These are phyloP conservation scores for Lepus americanus DNA, from an alignment of 2,113 vertebrate genomes.

Conservation along the genomic window DNA sequence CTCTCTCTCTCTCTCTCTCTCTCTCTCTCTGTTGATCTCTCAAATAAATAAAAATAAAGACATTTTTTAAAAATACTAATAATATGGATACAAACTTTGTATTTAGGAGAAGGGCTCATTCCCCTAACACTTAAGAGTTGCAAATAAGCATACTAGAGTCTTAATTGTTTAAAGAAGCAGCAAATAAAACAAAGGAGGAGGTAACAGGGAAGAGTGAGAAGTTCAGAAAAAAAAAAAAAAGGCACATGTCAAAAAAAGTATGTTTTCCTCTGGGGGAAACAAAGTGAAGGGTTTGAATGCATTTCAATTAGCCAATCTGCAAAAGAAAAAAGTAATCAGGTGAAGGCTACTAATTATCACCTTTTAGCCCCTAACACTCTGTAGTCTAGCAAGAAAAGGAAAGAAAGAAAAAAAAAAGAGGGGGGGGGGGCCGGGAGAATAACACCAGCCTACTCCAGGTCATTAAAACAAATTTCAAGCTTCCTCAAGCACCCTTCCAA, in stretches of 20 bases:
- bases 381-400: constrained; percentile 70
- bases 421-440: background rate
- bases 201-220: background rate
- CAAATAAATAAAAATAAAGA: too few species aligned
- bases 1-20: too few species aligned
- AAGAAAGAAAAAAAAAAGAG: too few species aligned
- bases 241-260: constrained; percentile 10
- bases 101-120: constrained; percentile 20
- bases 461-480: constrained; percentile 29
- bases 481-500: constrained; percentile 64
- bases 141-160: background rate
- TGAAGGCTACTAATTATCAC: constrained; percentile 86
- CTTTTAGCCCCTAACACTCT: constrained; percentile 83
- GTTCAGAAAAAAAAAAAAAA: background rate
- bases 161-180: background rate
- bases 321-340: constrained; percentile 58
- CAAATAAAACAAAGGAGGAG: constrained; percentile 6
- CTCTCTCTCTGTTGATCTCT: too few species aligned
- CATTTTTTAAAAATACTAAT: background rate
- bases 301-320: constrained; percentile 71
- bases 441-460: background rate
- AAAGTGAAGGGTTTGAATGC: constrained; percentile 30
- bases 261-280: constrained; percentile 1
- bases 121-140: background rate
- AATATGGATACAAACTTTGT: background rate